Evolutionary conservation across 2,113 vertebrate genomes (phyloP).

Genomic region (Rhinoderma darwinii): DNA sequence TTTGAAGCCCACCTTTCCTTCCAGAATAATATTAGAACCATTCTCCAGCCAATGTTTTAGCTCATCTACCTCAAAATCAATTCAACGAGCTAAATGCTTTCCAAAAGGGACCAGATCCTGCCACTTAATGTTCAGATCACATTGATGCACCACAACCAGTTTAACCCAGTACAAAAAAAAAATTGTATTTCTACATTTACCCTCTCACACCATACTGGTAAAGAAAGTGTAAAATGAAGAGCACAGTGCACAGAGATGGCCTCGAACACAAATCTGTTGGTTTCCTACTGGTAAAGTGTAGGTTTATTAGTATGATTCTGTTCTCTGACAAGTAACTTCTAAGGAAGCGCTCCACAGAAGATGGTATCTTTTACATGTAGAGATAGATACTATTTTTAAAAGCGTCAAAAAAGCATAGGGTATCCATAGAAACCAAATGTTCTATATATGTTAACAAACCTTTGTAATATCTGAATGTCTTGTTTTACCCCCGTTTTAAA

Average conservation of each 20-base stretch:
- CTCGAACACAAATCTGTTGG: neutral
- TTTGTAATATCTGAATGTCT: neutral
- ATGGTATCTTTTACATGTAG: neutral
- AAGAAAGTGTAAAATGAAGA: neutral
- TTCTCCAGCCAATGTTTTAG: no score
- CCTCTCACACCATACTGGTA: neutral
- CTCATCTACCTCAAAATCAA: neutral
- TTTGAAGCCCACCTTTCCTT: no score
- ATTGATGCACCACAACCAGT: neutral
- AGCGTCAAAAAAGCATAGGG: constrained; percentile 20
- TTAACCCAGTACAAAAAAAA: neutral
- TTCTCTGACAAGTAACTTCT: neutral
- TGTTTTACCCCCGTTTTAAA: neutral
- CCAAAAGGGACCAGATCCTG: neutral
- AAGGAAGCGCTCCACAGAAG: neutral
- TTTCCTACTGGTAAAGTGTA: neutral
- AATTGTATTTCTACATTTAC: neutral
- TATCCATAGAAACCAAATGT: constrained; percentile 45
- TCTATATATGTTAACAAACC: neutral
- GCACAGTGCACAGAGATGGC: neutral
- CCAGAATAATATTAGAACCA: no score
- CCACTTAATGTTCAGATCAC: neutral
- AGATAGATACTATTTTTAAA: constrained; percentile 45
- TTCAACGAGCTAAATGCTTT: neutral
- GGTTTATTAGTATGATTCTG: neutral